Evolutionary conservation across 2,888 invertebrate species (phyloP), one percentile per base, ranked within the genome.

Genomic region (Lacanobia wlatinum): DNA sequence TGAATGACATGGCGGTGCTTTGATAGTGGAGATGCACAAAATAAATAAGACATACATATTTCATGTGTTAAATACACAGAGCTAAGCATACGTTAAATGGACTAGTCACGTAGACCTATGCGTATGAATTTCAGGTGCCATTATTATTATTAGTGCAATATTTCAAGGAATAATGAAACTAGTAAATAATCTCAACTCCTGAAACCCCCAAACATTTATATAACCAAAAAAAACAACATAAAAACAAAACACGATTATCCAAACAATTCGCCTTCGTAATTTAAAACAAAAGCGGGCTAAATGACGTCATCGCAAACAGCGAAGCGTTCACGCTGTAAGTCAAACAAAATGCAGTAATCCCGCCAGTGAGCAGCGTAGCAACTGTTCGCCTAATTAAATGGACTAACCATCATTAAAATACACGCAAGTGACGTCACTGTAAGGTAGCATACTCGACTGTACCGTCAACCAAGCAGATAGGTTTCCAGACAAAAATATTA

Each of bases 341-440:
- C 80, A 84, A 84, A 84, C 64, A 69, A 70, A 83, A 76, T 66
- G 70, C 55, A 80, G 70, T 74, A 82, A 78, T 72, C 55, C 50
- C 16, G 50, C 63, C 59, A 76, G 48, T 70, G 69, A 80, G 70
- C 66, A 69, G 78, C 50, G 55, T 64, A 48, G 70, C 76, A 79
- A 81, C 73, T 70, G 74, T 70, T 74, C 69, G 61, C 70, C 73
- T 83, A 84, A 87, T 83, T 83, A 85, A 83, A 84, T 81, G 70
- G 81, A 80, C 78, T 78, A 73, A 53, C 75, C 59, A 62, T 76
- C 80, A 76, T 86, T 83, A 79, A 78, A 83, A 80, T 84, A 79
- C 79, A 78, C 76, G 83, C 80, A 83, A 76, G 72, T 80, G 70
- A 74, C 75, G 72, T 83, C 84, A 80, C 65, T 70, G 78, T 82